Base-by-base conservation (phyloP, 2,113 vertebrate genomes). In the Lethenteron camtschaticum region DNA sequence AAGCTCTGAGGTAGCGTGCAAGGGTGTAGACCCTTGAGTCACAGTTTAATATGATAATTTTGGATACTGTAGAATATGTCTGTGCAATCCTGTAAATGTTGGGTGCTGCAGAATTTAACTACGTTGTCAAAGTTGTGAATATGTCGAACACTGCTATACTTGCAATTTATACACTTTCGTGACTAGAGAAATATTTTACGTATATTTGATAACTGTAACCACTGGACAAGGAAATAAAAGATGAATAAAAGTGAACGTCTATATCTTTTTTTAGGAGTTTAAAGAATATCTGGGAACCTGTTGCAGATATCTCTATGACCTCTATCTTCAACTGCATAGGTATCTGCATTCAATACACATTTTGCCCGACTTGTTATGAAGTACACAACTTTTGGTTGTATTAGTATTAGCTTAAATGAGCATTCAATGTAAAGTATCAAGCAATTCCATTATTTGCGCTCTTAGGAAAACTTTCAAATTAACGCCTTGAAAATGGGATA, bases 321-420 rank as follows among this genome's bases (percentile, higher is more conserved):
- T 90, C 57, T 90, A 87, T 77, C 87, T 96, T 73, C 85, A 89
- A 76, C 78, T 92, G 70, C 63, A 87, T 74, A 87, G 88, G 94
- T 95, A 81, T 74, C 41, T 41, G 41, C 41, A 41, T 41, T 41
- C 41, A 41, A 41, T 41, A 41, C 41, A 41, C 41, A 1, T 41
- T 41, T 41, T 41, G 5, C 41, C 41, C 2, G 41, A 41, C 41
- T 41, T 41, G 41, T 41, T 41, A 41, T 41, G 41, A 41, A 41
- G 41, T 41, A 41, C 41, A 41, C 41, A 41, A 41, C 41, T 41
- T 41, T 41, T 41, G 41, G 5, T 41, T 7, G 41, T 41, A 41
- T 41, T 41, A 12, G 24, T 66, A 10, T 12, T 66, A 4, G 9
- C 24, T 57, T 10, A 12, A 9, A 63, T 10, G 13, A 18, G 10